Evolutionary conservation across 2,888 invertebrate genomes (phyloP), one percentile per base, ranked within the genome.

Genomic region (Lutraria lutraria): DNA sequence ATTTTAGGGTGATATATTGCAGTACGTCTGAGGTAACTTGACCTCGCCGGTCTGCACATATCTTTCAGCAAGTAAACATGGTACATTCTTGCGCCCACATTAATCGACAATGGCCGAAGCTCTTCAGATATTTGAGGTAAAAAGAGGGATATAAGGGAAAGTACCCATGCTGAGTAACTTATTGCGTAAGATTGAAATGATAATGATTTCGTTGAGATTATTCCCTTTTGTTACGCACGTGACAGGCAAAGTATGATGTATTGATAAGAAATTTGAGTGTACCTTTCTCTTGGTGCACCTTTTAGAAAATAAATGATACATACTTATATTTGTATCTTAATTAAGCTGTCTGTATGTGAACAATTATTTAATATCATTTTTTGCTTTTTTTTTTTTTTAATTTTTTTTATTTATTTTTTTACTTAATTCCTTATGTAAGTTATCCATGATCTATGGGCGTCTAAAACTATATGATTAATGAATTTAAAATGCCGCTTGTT

Each of bases 221-320:
- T 85, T 60, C 25, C 31, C 85, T 80, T 52, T 85, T 85, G 80
- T 85, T 34, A 29, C 34, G 80, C 54, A 54, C 19, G 56, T 80
- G 34, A 85, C 68, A 81, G 43, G n/a, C n/a, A n/a, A 60, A 63
- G 81, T 82, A 52, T 68, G 60, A 81, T 81, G 63, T 63, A 81
- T 86, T 86, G 86, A 81, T 86, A 81, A 86, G 81, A 86, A 81
- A 86, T 52, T 86, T 81, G 68, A 86, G 68, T 19, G 43, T 12
- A 68, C 60, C 34, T 43, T 60, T 86, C 81, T 34, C 63, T 43
- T 56, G 56, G 52, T 86, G 86, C 81, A 86, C 81, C 81, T 81
- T n/a, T 86, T 21, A 63, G 86, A 81, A 86, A 86, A 86, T 63
- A 86, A 80, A 43, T 53, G 60, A 29, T 10, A 43, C 43, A 43